These are phyloP conservation scores for Amphiprion ocellaris DNA, from an alignment of 2,113 vertebrate genomes.

Conservation along the genomic window DNA sequence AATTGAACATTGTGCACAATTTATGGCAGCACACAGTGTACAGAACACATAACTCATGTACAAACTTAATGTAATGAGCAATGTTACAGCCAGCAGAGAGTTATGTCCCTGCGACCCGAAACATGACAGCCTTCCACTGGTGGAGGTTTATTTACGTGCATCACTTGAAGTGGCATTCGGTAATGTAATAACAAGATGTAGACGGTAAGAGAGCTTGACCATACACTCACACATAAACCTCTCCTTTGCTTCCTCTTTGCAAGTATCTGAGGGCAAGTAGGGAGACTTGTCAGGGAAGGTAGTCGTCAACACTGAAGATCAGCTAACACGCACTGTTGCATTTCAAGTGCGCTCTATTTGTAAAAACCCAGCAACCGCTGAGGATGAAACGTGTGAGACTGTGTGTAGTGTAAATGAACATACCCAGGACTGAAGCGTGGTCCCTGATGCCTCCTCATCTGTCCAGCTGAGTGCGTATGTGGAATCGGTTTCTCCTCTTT, in stretches of 20 bases:
- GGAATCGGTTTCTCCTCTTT: constrained; percentile 55
- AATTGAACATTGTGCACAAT: not conserved
- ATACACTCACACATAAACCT: constrained; percentile 10
- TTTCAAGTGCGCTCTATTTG: constrained; percentile 41
- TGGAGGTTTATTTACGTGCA: constrained; percentile 58
- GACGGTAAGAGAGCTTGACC: constrained; percentile 36
- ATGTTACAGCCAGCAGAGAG: constrained; percentile 21
- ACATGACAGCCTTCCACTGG: constrained; percentile 33
- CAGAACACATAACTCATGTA: constrained; percentile 14
- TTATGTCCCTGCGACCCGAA: constrained; percentile 15
- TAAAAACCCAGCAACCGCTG: constrained; percentile 24
- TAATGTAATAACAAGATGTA: constrained; percentile 15
- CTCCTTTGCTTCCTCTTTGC: constrained; percentile 20
- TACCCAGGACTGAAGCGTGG: constrained; percentile 81
- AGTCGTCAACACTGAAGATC: constrained; percentile 61
- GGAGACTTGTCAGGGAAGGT: constrained; percentile 73
- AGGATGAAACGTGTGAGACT: constrained; percentile 16
- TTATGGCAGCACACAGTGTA: constrained; percentile 10
- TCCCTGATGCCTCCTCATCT: constrained; percentile 80
- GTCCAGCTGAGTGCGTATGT: constrained; percentile 60
- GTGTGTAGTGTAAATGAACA: constrained; percentile 47
- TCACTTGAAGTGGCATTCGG: constrained; percentile 38
- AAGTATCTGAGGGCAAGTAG: constrained; percentile 67
- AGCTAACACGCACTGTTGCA: constrained; percentile 62
- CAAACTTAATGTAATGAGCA: constrained; percentile 41